phyloP scores from a whole-genome alignment of 92 coral and sea anemone genomes.

The Porites divaricata region DNA sequence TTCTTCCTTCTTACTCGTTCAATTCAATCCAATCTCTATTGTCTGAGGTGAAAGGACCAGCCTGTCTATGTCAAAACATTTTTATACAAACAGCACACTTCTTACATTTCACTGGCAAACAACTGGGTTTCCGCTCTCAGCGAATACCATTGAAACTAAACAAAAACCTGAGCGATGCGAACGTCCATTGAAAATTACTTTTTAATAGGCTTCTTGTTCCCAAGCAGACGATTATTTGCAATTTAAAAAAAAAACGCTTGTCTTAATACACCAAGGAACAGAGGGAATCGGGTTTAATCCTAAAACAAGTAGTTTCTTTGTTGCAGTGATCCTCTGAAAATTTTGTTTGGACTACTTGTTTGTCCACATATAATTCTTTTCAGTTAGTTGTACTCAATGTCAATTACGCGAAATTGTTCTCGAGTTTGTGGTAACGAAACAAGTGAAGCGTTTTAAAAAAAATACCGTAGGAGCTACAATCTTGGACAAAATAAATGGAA shows the following conservation, averaged over 20 bases:
- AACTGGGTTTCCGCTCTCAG: too few relatives aligned
- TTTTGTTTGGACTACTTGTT: neutral
- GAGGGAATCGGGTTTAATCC: neutral
- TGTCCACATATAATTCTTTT: neutral
- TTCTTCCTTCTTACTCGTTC: too few relatives aligned
- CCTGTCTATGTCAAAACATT: too few relatives aligned
- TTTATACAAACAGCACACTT: too few relatives aligned
- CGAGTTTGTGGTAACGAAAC: neutral
- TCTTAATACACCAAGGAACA: too few relatives aligned
- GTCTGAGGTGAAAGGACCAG: too few relatives aligned
- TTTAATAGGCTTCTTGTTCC: neutral
- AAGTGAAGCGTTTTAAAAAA: neutral
- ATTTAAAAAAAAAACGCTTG: neutral
- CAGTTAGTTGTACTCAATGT: neutral
- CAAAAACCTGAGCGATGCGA: neutral
- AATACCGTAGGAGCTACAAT: too few relatives aligned
- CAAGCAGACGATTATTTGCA: neutral
- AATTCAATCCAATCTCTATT: too few relatives aligned
- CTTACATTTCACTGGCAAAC: too few relatives aligned
- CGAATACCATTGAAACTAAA: too few relatives aligned
- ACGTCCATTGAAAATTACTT: neutral
- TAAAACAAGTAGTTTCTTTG: neutral
- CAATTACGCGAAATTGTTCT: neutral
- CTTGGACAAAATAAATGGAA: too few relatives aligned
- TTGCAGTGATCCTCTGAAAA: neutral